Percentiles rank a stretch among this genome's conserved stretches.
Evolutionary conservation across 2,797 vertebrate genomes (phyloP).

Genomic region (Acridotheres tristis): DNA sequence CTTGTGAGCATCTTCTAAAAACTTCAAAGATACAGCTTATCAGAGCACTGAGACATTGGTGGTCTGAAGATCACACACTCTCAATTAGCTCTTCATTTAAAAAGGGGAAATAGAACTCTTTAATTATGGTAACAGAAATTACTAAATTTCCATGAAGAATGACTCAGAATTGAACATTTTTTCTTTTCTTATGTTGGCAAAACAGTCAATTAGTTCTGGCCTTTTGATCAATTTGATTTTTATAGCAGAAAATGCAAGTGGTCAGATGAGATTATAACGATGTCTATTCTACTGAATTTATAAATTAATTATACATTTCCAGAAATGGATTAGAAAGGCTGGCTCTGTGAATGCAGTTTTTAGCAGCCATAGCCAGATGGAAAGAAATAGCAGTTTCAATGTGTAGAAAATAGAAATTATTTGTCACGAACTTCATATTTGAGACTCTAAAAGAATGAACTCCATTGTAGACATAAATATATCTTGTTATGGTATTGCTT

Average conservation of each 20-base stretch:
- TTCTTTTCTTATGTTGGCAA: not conserved
- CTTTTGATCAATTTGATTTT: not conserved
- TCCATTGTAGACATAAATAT: not conserved
- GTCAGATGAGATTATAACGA: not conserved
- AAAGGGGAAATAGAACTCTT: not conserved
- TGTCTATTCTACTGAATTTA: not conserved
- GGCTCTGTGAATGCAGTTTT: not conserved
- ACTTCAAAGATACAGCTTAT: not conserved
- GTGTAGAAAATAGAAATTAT: not conserved
- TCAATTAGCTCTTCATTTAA: not conserved
- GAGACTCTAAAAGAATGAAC: not conserved
- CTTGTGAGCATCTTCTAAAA: not conserved
- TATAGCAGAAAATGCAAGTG: not conserved
- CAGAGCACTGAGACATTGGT: not conserved
- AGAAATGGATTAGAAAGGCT: conserved; percentile 5
- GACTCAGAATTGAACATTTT: not conserved
- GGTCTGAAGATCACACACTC: not conserved
- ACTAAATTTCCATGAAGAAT: not conserved
- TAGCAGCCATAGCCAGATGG: not conserved
- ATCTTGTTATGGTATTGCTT: not conserved
- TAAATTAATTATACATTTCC: conserved; percentile 8
- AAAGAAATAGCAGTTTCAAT: not conserved
- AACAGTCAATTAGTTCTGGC: not conserved
- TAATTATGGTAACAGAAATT: not conserved
- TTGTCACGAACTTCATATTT: not conserved